Conservation (phyloP, 1,140 invertebrate genomes). For the Dreissena rostriformis region DNA sequence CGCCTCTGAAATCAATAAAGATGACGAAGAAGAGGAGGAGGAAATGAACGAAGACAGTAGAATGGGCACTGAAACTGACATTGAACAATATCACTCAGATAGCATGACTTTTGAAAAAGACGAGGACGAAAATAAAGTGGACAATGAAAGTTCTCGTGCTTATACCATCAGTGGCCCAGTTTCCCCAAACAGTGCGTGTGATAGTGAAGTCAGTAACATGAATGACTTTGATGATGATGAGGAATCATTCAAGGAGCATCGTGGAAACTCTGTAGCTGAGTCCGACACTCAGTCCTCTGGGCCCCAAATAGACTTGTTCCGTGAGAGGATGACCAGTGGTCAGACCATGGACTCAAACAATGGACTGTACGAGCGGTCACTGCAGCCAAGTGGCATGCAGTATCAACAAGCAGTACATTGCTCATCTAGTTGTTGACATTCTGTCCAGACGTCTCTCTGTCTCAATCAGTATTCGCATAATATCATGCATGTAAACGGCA, state of each 20-base stretch:
- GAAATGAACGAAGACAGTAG: too few relatives aligned
- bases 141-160: background rate
- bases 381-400: background rate
- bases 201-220: background rate
- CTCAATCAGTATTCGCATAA: too few relatives aligned
- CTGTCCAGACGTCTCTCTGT: too few relatives aligned
- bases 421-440: background rate
- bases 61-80: too few relatives aligned
- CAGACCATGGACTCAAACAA: background rate
- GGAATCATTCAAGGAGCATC: background rate
- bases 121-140: background rate
- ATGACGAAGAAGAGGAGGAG: too few relatives aligned
- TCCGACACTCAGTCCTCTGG: background rate
- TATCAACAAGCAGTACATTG: background rate
- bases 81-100: too few relatives aligned
- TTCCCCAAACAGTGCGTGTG: background rate
- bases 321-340: background rate
- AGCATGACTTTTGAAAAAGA: slow-evolving; percentile 16
- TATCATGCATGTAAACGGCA: too few relatives aligned
- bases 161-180: background rate
- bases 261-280: too few relatives aligned
- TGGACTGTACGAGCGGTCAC: background rate
- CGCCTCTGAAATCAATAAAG: background rate
- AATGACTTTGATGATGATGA: background rate
- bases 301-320: background rate